phyloP scores from a whole-genome alignment of 2,888 invertebrate genomes.

The Rambutsinella grinnellia region DNA sequence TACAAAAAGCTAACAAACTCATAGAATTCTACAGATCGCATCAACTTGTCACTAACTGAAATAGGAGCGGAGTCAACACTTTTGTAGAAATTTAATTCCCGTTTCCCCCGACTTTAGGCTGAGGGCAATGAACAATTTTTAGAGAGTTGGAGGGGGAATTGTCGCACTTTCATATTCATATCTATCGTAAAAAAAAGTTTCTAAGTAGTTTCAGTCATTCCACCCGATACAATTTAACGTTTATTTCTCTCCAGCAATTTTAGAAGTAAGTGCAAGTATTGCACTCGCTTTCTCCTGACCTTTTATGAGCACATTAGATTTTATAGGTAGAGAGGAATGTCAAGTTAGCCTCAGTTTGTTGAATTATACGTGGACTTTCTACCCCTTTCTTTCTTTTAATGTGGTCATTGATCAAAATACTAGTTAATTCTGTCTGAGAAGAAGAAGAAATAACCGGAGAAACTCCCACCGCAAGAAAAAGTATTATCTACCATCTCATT shows the following conservation, averaged over 20 bases:
- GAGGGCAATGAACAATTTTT: neutral
- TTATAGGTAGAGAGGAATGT: constrained; percentile 57
- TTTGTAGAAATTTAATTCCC: neutral
- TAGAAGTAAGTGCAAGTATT: too few relatives aligned
- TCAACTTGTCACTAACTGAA: neutral
- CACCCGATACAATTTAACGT: too few relatives aligned
- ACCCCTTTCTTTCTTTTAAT: constrained; percentile 13
- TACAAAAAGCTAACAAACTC: neutral
- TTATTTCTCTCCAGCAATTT: neutral
- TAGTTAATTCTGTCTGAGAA: too few relatives aligned
- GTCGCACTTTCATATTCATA: neutral
- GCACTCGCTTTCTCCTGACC: too few relatives aligned
- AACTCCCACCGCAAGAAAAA: too few relatives aligned
- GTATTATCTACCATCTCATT: too few relatives aligned
- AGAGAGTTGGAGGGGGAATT: neutral
- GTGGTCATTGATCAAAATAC: too few relatives aligned
- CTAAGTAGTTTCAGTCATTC: neutral
- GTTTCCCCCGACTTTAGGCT: neutral
- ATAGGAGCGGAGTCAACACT: neutral
- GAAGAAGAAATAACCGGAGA: too few relatives aligned
- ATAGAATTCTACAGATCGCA: neutral
- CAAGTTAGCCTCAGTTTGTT: constrained; percentile 52
- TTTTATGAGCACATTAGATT: constrained; percentile 64
- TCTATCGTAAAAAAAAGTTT: neutral
- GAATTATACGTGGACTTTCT: constrained; percentile 48